phyloP scores from a whole-genome alignment of 2,797 vertebrate species.

The Megalops cyprinoides region DNA sequence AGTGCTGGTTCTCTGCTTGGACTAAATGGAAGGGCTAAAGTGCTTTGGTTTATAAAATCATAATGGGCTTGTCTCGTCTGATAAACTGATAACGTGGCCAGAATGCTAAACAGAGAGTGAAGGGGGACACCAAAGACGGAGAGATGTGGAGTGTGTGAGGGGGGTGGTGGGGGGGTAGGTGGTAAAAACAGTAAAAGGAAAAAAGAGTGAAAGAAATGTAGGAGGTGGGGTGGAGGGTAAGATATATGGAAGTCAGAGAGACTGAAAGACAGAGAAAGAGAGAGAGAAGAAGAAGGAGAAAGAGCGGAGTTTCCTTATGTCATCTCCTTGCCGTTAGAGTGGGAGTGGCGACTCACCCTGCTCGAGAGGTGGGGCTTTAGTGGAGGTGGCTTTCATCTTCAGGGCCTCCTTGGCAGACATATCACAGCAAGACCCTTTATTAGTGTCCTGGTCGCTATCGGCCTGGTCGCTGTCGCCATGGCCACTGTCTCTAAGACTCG shows the following conservation, averaged over 20 bases:
- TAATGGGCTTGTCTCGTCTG: conserved; percentile 79
- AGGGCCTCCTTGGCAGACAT: conserved; percentile 99
- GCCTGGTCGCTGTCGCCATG: conserved; percentile 99
- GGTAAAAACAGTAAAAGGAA: background rate
- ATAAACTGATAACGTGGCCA: conserved; percentile 70
- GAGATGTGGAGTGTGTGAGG: conserved; percentile 51
- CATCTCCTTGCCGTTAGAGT: background rate
- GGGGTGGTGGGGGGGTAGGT: conserved; percentile 16
- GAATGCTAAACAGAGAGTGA: conserved; percentile 57
- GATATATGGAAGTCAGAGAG: background rate
- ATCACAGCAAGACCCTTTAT: conserved; percentile 99
- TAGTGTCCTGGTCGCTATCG: conserved; percentile 99
- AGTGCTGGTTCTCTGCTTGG: conserved; percentile 55
- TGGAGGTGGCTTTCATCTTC: conserved; percentile 94
- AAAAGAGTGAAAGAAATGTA: background rate
- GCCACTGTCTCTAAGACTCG: conserved; percentile 98
- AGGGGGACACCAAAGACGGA: background rate
- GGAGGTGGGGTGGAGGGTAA: background rate
- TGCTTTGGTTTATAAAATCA: conserved; percentile 83
- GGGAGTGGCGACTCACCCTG: conserved; percentile 89
- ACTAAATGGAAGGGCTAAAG: conserved; percentile 80
- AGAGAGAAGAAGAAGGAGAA: background rate
- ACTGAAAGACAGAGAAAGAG: background rate
- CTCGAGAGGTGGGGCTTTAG: conserved; percentile 92
- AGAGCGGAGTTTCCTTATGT: background rate